phyloP scores from a whole-genome alignment of 2,797 vertebrate genomes.

The Helarctos malayanus region DNA sequence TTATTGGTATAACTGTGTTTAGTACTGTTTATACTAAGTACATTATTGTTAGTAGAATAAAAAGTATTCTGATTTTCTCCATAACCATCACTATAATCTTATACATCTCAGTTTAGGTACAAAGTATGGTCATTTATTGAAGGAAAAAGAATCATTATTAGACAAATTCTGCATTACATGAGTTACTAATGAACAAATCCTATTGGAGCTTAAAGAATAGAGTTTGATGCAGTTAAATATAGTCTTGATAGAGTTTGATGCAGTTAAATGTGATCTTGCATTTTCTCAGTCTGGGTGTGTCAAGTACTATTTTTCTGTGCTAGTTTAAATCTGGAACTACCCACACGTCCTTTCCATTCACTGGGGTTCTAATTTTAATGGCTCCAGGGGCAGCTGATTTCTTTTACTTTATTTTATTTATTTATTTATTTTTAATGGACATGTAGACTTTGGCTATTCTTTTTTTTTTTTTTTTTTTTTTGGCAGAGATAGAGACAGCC shows the following conservation, averaged over 20 bases:
- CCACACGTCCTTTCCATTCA: neutral
- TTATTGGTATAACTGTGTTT: neutral
- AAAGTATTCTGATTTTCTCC: conserved; percentile 11
- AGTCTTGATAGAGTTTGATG: neutral
- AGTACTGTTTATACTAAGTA: neutral
- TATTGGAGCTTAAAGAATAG: neutral
- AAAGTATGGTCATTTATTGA: neutral
- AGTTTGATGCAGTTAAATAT: neutral
- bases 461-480: too few species aligned
- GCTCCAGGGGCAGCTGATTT: conserved; percentile 48
- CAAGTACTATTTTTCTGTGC: neutral
- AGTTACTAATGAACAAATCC: neutral
- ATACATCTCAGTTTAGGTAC: neutral
- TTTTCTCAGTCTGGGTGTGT: neutral
- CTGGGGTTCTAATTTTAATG: conserved; percentile 69
- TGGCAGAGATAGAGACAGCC: too few species aligned
- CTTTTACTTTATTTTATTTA: conserved; percentile 69
- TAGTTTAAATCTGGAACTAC: neutral
- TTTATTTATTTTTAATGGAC: too few species aligned
- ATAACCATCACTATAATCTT: neutral
- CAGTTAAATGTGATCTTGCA: neutral
- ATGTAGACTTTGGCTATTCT: too few species aligned
- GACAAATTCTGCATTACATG: neutral
- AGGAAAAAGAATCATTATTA: neutral
- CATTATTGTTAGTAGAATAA: neutral